These are phyloP conservation scores for Eudyptes chrysolophus DNA, from an alignment of 2,113 vertebrate species.

Conservation along the genomic window DNA sequence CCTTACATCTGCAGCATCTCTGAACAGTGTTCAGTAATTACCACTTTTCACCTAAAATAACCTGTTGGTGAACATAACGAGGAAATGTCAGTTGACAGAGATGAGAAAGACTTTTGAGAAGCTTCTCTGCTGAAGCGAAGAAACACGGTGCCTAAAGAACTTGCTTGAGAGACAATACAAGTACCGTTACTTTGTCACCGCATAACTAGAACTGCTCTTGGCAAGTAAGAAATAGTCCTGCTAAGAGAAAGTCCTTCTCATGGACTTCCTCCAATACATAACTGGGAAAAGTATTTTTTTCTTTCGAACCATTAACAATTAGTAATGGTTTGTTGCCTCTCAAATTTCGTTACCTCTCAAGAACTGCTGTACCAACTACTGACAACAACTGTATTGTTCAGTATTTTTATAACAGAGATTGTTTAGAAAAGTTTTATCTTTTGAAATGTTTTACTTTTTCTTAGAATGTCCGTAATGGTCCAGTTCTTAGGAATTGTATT, in stretches of 20 bases:
- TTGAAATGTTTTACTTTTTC: not conserved
- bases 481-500: not conserved
- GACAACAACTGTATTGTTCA: not conserved
- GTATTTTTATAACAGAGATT: not conserved
- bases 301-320: not conserved
- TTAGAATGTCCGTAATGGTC: not conserved
- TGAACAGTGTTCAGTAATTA: not conserved
- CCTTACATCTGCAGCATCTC: not conserved
- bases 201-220: not conserved
- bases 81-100: not conserved
- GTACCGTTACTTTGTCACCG: not conserved
- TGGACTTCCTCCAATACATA: not conserved
- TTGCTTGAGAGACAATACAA: not conserved
- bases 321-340: not conserved
- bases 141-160: not conserved
- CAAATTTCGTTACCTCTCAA: not conserved
- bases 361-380: not conserved
- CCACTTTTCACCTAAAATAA: not conserved
- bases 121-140: not conserved
- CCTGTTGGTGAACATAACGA: not conserved
- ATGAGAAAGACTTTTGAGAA: not conserved
- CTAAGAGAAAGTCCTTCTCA: not conserved
- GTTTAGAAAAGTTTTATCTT: not conserved
- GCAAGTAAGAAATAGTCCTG: not conserved
- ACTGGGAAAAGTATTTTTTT: not conserved